Percentiles rank a stretch among this genome's conserved stretches.
Evolutionary conservation across 2,797 vertebrate genomes (phyloP).

Genomic region (Leptoclinus maculatus): DNA sequence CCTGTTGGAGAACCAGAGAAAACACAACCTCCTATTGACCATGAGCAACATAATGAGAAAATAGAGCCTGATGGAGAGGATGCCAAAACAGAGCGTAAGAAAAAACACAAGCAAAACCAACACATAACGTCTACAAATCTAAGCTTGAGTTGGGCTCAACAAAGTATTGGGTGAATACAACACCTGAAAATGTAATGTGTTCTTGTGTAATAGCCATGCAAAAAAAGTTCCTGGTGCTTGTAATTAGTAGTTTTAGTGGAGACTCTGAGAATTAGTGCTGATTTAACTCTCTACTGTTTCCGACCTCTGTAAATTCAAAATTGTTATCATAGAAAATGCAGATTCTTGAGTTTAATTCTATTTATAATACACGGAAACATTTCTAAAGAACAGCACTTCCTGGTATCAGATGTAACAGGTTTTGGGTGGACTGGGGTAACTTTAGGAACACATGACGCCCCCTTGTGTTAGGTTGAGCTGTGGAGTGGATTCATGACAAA

Average conservation of each 20-base stretch:
- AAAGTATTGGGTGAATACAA: neutral
- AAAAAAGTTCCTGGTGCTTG: neutral
- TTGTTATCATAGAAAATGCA: neutral
- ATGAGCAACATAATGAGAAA: rapidly evolving
- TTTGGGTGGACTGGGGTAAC: slow-evolving; percentile 35
- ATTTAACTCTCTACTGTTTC: neutral
- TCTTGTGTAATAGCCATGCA: neutral
- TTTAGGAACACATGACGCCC: slow-evolving; percentile 69
- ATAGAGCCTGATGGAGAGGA: rapidly evolving
- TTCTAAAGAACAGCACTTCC: neutral
- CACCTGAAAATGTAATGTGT: neutral
- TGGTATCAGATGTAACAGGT: slow-evolving; percentile 60
- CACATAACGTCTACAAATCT: neutral
- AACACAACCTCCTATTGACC: neutral
- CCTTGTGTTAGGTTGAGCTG: slow-evolving; percentile 67
- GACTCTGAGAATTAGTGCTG: neutral
- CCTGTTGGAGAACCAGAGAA: neutral
- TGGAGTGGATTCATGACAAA: slow-evolving; percentile 16
- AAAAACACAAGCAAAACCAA: neutral
- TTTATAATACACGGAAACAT: neutral
- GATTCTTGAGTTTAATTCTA: neutral
- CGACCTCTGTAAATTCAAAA: neutral
- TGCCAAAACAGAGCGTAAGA: slow-evolving; percentile 33
- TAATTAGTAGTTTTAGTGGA: neutral
- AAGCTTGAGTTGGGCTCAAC: neutral